Evolutionary conservation across 2,113 vertebrate species (phyloP), one percentile per base, ranked within the genome.

Genomic region (Epinephelus fuscoguttatus): DNA sequence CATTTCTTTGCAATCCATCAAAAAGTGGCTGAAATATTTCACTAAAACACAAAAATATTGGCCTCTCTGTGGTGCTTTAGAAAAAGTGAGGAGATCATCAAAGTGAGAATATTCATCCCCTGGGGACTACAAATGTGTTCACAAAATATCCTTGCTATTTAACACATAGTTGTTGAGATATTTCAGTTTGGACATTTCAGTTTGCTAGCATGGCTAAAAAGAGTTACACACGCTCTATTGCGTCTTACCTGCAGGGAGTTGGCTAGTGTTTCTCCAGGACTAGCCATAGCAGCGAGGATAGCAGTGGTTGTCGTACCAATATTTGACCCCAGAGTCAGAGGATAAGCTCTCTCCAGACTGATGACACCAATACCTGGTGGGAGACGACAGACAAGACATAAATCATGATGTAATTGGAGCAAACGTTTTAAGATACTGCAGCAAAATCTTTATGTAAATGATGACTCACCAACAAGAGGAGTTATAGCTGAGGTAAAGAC

Each of bases 301-400:
- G 98, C 97, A 0, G 98, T 99, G n/a, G 98, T 99, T 53, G 98
- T 99, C 45, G 98, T 99, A 30, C 98, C 98, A 23, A 99, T 97
- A 78, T 99, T 99, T 74, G 98, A 97, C 13, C 98, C 98, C 63
- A 99, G 92, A 0, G 98, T 99, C 50, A 99, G 95, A 0, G 98
- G 98, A 68, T 99, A 99, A 0, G 97, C 97, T 84, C 98, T 95
- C 89, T 99, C 97, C 0, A 99, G 95, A 90, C 95, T 98, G 72
- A 99, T 99, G 61, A 99, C 97, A 0, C 98, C 98, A 0, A 99
- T 97, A 56, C 98, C 98, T 98, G 61, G 37, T 61, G 69, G 52
- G 50, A n/a, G 33, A 75, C 33, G 15, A 13, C 1, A 1, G 3
- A 55, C 10, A 45, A 17, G 4, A 27, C 50, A 2, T 78, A 4